Conservation (phyloP, 2,113 vertebrate genomes). For the Ammodytes dubius region DNA sequence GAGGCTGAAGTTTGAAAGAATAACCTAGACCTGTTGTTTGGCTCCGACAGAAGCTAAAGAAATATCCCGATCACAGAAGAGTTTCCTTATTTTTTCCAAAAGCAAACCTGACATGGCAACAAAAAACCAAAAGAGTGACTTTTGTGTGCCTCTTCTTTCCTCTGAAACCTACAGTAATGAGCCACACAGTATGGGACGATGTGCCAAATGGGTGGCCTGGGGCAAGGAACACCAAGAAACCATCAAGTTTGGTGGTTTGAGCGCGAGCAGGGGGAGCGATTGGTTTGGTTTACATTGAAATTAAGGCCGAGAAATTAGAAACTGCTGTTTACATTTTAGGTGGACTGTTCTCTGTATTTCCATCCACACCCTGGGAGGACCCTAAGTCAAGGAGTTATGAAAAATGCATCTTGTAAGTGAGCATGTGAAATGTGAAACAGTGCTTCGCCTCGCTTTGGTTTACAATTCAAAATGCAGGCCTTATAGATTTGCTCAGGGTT, state of each 20-base stretch:
- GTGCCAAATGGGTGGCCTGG: slow-evolving; percentile 71
- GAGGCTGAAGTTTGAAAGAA: not conserved
- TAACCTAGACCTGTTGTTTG: not conserved
- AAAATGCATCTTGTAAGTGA: slow-evolving; percentile 66
- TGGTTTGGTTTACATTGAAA: slow-evolving; percentile 82
- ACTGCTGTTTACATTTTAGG: slow-evolving; percentile 79
- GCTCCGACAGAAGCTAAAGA: slow-evolving; percentile 1
- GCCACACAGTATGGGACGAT: slow-evolving; percentile 62
- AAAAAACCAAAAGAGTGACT: not conserved
- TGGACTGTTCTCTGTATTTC: slow-evolving; percentile 72
- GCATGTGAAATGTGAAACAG: slow-evolving; percentile 68
- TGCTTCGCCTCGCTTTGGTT: slow-evolving; percentile 51
- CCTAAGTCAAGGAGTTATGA: slow-evolving; percentile 62
- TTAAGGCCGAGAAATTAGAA: slow-evolving; percentile 82
- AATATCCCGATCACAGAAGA: slow-evolving; percentile 9
- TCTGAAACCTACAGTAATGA: slow-evolving; percentile 62
- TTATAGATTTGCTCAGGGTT: slow-evolving; percentile 46
- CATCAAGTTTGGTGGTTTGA: slow-evolving; percentile 82
- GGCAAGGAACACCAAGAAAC: slow-evolving; percentile 83
- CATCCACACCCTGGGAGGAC: slow-evolving; percentile 70
- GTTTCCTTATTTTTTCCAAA: slow-evolving; percentile 9
- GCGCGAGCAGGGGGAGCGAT: slow-evolving; percentile 62
- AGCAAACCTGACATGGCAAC: slow-evolving; percentile 25
- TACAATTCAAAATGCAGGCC: slow-evolving; percentile 41
- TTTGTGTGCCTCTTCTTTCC: slow-evolving; percentile 36